These are phyloP conservation scores for Pterocles gutturalis DNA, from an alignment of 2,113 vertebrate genomes.

Conservation along the genomic window DNA sequence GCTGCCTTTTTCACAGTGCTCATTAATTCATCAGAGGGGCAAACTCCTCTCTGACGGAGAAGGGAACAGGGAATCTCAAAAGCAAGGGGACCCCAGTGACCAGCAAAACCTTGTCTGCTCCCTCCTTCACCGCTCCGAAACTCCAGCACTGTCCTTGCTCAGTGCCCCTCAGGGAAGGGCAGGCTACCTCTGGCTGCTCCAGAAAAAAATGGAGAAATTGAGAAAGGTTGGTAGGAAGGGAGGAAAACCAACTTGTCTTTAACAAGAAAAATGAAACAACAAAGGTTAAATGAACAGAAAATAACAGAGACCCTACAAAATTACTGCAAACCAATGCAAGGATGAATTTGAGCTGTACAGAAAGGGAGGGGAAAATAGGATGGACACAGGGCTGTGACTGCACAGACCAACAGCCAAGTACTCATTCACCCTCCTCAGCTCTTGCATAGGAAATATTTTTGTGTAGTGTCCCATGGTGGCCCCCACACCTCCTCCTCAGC, in stretches of 20 bases:
- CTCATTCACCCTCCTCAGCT: rapidly evolving
- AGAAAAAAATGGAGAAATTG: background rate
- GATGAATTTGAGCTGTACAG: rapidly evolving
- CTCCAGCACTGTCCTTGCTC: background rate
- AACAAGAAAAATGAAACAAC: background rate
- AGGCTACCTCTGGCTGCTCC: background rate
- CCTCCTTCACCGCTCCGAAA: rapidly evolving
- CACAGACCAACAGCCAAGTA: background rate
- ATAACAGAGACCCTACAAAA: background rate
- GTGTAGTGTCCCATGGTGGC: background rate
- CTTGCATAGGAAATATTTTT: background rate
- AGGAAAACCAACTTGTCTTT: background rate
- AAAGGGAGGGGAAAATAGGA: background rate
- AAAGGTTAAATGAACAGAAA: background rate
- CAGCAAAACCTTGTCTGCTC: background rate
- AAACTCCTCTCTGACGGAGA: background rate
- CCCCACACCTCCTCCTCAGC: rapidly evolving
- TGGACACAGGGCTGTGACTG: background rate
- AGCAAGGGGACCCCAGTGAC: rapidly evolving
- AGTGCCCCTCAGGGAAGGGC: background rate
- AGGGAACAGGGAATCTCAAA: background rate
- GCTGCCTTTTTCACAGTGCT: background rate
- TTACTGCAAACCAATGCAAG: background rate
- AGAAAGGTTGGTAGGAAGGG: background rate
- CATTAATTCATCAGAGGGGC: rapidly evolving